Base-by-base conservation (phyloP, 92 coral and sea anemone species). In the Epizoanthus scotinus region DNA sequence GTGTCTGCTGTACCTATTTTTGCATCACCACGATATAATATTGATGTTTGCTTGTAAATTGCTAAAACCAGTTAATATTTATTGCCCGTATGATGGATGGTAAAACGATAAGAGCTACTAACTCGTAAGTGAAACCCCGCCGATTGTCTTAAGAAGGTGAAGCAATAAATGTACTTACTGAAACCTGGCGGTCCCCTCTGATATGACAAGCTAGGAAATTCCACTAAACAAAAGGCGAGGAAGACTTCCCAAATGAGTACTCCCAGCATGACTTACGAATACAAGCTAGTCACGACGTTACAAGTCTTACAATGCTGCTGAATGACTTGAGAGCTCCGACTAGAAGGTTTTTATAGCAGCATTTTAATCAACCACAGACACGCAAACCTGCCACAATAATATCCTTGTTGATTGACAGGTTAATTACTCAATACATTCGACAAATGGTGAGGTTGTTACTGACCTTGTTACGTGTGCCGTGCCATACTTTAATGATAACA, bases 141-240 rank as follows among this genome's bases (percentile, higher is more conserved):
- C 14, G 70, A 8, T 64, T 26, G 18, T 20, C 47, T 20, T 14
- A 27, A n/a, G 24, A 34, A 10, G n/a, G 25, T 22, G 18, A 26
- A 17, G 13, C 0, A 0, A 6, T n/a, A 2, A n/a, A 34, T 21
- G 6, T 74, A 56, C 79, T 74, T 56, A 74, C 79, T 31, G 29
- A 57, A 74, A 6, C 79, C 79, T 12, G 79, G 79, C 36, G 79
- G 42, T 10, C 66, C 67, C 28, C 79, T 36, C 6, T 34, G 28
- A 2, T 31, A 20, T 31, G 66, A 74, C 20, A 74, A 31, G 9
- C 20, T 34, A 52, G 79, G 66, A 4, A 74, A 20, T 21, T 57
- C 62, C 21, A 74, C 67, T 5, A 57, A 29, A 58, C 54, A 74
- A 24, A 27, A 74, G 65, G 29, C 66, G 52, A 74, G 14, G 67